Base-by-base conservation (phyloP, 2,113 vertebrate species). In the Vombatus ursinus region DNA sequence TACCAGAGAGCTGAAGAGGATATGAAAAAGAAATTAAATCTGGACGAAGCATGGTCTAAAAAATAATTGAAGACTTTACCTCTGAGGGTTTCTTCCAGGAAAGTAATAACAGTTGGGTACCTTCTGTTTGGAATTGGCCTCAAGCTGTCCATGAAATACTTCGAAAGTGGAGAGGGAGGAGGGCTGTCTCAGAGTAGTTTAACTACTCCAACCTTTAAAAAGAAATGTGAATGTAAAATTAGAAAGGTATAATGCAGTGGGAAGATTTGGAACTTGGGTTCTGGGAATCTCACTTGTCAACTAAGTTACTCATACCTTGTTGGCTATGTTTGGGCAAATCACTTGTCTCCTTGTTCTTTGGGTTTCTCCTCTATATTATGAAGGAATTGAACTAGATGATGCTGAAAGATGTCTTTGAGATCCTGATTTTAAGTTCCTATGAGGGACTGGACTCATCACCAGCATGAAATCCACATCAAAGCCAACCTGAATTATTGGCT, bases 21-120 rank as follows among this genome's bases (percentile, higher is more conserved):
- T 96, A 92, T 90, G 93, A 94, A 96, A 84, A 96, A 95, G 96
- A 91, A 97, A 96, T 94, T 96, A 97, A 97, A 97, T 96, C 96
- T 97, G 96, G 94, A 52, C 31, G 50, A 94, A 96, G 61, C 91
- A 93, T 93, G 84, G 51, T 93, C 68, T 97, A 93, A 96, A 96
- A 96, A 84, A 84, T 98, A 97, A 97, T 97, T 94, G 91, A 96
- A 97, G 97, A 95, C 91, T 97, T 97, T 96, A 49, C 92, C 95
- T 52, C 12, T 96, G 52, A 84, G 68, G 68, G 77, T 52, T 95
- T 97, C 92, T 96, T 97, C 96, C 95, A 97, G 90, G 92, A 96
- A 96, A 97, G 91, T 94, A 98, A 91, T 97, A 96, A 96, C 90
- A 95, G 57, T 97, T 97, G 95, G 94, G 92, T 95, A 10, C 95